Base-by-base conservation (phyloP, 30 jellyfish, hydroid and myxozoan genomes). In the Aurelia aurita region DNA sequence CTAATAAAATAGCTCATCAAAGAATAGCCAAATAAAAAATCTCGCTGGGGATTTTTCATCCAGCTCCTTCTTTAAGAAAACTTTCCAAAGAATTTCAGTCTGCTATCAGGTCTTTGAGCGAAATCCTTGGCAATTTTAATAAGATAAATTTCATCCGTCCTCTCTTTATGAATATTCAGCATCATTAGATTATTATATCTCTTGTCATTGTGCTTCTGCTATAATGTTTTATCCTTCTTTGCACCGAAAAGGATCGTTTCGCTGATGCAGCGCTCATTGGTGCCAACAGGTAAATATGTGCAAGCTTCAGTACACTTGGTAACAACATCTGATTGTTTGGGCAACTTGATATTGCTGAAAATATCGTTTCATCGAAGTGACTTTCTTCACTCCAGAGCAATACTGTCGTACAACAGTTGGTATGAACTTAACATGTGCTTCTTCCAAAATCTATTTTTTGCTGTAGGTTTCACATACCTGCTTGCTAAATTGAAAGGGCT, bases 191-290 rank as follows among this genome's bases (percentile, higher is more conserved):
- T 65, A 28, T 78, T 78, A 47, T 78, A 78, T 60, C 88, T 51
- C 34, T 76, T 22, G 89, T 78, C 80, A 78, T 58, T 28, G 58
- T 58, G 66, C 62, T 55, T 26, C 79, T 58, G 43, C 26, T 18
- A 35, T 76, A 76, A 3, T 34, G 29, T 32, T 58, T 23, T 27
- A 76, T 9, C 43, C 88, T 28, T 58, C 79, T 31, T 34, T 76
- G 79, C 21, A 49, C 47, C 15, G 88, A 55, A 58, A 55, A 76
- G 3, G 88, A 55, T 59, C 88, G 25, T 76, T 76, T 79, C 9
- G 77, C 79, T 32, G 88, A 58, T 12, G 76, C 66, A 51, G 77
- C 88, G 25, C 79, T 76, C 64, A 76, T 57, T 35, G 88, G 88
- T 10, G 88, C 88, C 59, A 76, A 61, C 55, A 58, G 88, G 28